Evolutionary conservation across 2,888 invertebrate species (phyloP).

Genomic region (Incurvaria masculella): DNA sequence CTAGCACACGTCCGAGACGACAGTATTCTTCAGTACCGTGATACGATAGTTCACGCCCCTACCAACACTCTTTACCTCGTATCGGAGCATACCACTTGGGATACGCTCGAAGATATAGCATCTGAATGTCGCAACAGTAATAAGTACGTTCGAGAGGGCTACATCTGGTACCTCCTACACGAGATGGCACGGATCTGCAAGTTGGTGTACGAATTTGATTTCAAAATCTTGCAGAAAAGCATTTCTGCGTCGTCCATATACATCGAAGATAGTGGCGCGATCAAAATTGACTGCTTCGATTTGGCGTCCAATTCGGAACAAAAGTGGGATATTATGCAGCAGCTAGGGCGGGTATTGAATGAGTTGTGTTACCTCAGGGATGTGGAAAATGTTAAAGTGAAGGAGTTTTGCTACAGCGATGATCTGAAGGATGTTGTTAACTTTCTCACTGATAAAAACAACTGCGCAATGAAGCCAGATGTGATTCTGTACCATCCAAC

Average conservation of each 20-base stretch:
- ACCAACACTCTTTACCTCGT: conserved; percentile 49
- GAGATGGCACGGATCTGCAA: conserved; percentile 36
- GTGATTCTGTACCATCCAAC: conserved; percentile 47
- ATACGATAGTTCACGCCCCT: conserved; percentile 44
- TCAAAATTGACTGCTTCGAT: conserved; percentile 42
- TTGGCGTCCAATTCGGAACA: conserved; percentile 17
- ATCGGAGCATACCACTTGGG: conserved; percentile 42
- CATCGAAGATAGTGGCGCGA: conserved; percentile 32
- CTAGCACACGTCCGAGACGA: conserved; percentile 36
- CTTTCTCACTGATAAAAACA: conserved; percentile 35
- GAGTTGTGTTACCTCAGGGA: conserved; percentile 25
- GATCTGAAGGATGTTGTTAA: conserved; percentile 36
- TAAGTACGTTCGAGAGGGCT: conserved; percentile 35
- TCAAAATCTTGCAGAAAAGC: conserved; percentile 31
- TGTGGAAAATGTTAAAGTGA: conserved; percentile 21
- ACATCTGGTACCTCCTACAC: conserved; percentile 41
- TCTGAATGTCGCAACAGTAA: conserved; percentile 30
- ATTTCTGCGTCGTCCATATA: conserved; percentile 31
- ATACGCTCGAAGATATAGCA: conserved; percentile 34
- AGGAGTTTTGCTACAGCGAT: conserved; percentile 34
- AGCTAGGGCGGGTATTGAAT: conserved; percentile 33
- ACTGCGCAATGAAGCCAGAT: conserved; percentile 32
- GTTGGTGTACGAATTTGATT: conserved; percentile 25
- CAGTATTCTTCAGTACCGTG: conserved; percentile 40
- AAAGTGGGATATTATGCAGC: conserved; percentile 25